Evolutionary conservation across 2,797 vertebrate genomes (phyloP), one percentile per base, ranked within the genome.

Genomic region (Eulemur mongoz): DNA sequence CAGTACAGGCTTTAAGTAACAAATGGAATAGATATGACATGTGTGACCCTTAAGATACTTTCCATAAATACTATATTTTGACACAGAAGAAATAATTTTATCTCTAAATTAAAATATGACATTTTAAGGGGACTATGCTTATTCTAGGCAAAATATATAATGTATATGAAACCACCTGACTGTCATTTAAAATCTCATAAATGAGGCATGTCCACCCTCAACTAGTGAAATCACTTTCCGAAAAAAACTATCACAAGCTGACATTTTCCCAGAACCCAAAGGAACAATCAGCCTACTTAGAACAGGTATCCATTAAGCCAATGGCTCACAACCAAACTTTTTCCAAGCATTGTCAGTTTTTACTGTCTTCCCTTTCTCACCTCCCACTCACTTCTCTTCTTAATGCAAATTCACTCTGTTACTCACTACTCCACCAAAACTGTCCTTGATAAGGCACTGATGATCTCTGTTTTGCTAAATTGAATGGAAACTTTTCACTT

Each of bases 241-340:
- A 9, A 80, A 88, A 70, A 70, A 78, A 30, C 7, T 65, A 78
- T 90, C 45, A 91, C 3, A 73, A 40, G 27, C 38, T 91, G 72
- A 35, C 69, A 80, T 93, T 94, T 93, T 57, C 43, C 22, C 27
- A 79, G 48, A 73, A 95, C 69, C 57, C 67, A 89, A 89, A 78
- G 54, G 78, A 79, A 65, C 57, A 72, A 78, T 86, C 72, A 82
- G 72, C 25, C 9, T 27, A 76, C 73, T 92, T 93, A 94, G 73
- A 95, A 85, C 61, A 95, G 69, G 73, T 89, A 20, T 90, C 89
- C 27, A 75, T 97, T 85, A 82, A 95, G 48, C 54, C n/a, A 95
- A 4, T 81, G 43, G n/a, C 35, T 91, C 50, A 84, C 5, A 40
- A 82, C 32, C 86, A 94, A 92, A 70, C n/a, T 80, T 95, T 38